These are phyloP conservation scores for Ecliptopera silaceata DNA, from an alignment of 2,888 invertebrate species.

Conservation along the genomic window DNA sequence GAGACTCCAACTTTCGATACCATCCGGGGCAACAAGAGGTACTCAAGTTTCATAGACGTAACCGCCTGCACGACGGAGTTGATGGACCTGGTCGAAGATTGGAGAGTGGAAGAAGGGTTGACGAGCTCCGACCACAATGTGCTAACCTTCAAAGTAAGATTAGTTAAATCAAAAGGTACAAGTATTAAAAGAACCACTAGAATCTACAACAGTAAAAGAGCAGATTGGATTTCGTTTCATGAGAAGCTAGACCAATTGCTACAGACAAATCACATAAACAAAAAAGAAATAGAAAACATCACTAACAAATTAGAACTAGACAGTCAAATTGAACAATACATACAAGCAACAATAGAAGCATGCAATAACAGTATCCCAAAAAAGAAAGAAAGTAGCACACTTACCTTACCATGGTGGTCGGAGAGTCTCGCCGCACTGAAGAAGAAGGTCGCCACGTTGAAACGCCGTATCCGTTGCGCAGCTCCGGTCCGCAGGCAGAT, in stretches of 20 bases:
- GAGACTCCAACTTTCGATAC: background rate
- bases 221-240: conserved; percentile 15
- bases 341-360: too few relatives aligned
- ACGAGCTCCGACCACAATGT: conserved; percentile 37
- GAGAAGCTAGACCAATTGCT: conserved; percentile 18
- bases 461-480: too few relatives aligned
- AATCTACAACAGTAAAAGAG: conserved; percentile 17
- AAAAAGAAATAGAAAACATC: too few relatives aligned
- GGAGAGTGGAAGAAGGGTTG: background rate
- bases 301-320: too few relatives aligned
- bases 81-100: conserved; percentile 3
- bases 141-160: conserved; percentile 30
- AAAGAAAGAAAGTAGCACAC: too few relatives aligned
- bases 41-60: background rate
- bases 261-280: background rate
- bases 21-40: background rate
- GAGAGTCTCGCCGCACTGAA: too few relatives aligned
- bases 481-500: too few relatives aligned
- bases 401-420: too few relatives aligned
- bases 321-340: too few relatives aligned
- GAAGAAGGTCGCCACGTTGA: too few relatives aligned
- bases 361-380: too few relatives aligned
- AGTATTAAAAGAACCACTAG: conserved; percentile 13
- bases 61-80: background rate
- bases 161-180: conserved; percentile 18